A percentile compares a stretch with the other conserved stretches of the same genome.
Conservation (phyloP, 2,113 vertebrate species). For the Hemibagrus wyckioides region DNA sequence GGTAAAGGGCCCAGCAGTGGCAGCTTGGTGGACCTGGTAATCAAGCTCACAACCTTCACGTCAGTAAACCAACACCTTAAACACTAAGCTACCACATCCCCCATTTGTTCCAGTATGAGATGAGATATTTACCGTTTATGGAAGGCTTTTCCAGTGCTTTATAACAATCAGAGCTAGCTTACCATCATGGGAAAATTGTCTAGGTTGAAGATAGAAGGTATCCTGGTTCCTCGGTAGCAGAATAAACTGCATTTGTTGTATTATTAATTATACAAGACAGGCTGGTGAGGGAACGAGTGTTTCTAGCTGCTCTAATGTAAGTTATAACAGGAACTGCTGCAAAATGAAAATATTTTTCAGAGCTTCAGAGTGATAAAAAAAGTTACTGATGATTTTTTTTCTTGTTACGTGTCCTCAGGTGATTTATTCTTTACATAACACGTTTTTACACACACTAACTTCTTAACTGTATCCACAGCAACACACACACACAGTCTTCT, state of each 20-base stretch:
- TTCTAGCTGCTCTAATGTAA: neutral
- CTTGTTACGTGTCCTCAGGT: neutral
- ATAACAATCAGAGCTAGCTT: neutral
- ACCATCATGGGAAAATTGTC: neutral
- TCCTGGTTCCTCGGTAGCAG: neutral
- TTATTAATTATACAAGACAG: neutral
- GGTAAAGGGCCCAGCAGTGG: too few relatives aligned
- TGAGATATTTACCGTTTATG: neutral
- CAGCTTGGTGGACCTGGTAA: too few relatives aligned
- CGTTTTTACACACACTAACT: slow-evolving; percentile 46
- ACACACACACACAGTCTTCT: slow-evolving; percentile 45
- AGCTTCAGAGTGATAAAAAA: neutral
- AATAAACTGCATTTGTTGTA: neutral
- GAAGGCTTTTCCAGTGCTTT: neutral
- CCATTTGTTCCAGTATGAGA: too few relatives aligned
- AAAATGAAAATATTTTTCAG: neutral
- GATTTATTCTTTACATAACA: neutral
- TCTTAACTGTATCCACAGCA: slow-evolving; percentile 13
- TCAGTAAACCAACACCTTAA: too few relatives aligned
- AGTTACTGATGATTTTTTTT: neutral
- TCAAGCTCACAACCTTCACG: too few relatives aligned
- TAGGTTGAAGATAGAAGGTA: neutral
- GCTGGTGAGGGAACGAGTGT: neutral
- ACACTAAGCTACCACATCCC: too few relatives aligned
- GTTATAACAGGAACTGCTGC: neutral